phyloP scores from a whole-genome alignment of 2,888 invertebrate species.

The Cerastis rubricosa region DNA sequence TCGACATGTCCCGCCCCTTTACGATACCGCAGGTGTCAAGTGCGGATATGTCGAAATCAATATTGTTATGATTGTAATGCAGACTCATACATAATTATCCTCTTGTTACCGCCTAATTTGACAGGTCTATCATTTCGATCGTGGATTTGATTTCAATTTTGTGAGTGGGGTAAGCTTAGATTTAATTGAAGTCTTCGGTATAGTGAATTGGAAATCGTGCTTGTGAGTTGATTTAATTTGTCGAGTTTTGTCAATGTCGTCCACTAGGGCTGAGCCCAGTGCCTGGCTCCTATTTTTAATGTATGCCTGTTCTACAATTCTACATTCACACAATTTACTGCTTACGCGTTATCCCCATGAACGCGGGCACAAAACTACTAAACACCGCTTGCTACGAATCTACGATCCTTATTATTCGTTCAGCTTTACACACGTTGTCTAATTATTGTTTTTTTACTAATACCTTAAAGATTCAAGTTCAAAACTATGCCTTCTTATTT shows the following conservation, averaged over 20 bases:
- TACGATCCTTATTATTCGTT: not conserved
- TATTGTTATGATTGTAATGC: slow-evolving; percentile 53
- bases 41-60: slow-evolving; percentile 72
- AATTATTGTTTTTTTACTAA: not conserved
- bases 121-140: slow-evolving; percentile 53
- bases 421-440: not conserved
- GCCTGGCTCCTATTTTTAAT: not conserved
- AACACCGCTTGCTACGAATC: not conserved
- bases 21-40: slow-evolving; percentile 71
- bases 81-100: slow-evolving; percentile 38
- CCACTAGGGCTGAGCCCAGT: too few species aligned
- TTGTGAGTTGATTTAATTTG: not conserved
- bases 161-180: slow-evolving; percentile 16
- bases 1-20: slow-evolving; percentile 76
- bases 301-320: not conserved
- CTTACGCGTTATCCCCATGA: not conserved
- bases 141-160: slow-evolving; percentile 40
- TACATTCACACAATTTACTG: not conserved
- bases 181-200: slow-evolving; percentile 25
- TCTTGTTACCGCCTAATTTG: slow-evolving; percentile 54
- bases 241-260: slow-evolving; percentile 6
- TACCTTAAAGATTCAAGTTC: not conserved
- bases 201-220: slow-evolving; percentile 12
- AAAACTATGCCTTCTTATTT: not conserved
- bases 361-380: not conserved